These are phyloP conservation scores for Heptranchias perlo DNA, from an alignment of 2,113 vertebrate species.

Conservation along the genomic window DNA sequence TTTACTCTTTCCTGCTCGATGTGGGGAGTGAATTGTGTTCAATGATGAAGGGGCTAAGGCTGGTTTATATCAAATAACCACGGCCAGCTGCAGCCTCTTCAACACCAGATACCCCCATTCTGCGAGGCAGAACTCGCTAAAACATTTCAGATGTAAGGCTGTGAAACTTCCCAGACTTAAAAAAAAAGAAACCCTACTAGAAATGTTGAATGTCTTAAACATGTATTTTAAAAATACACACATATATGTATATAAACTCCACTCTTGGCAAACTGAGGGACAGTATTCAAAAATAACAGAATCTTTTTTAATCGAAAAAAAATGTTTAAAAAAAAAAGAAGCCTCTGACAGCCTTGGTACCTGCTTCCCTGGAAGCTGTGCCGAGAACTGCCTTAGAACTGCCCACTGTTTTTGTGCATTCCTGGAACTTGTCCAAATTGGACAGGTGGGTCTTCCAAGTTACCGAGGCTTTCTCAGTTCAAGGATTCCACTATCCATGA, in stretches of 20 bases:
- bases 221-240: slow-evolving; percentile 4
- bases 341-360: neutral
- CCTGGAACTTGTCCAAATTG: neutral
- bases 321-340: neutral
- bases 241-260: neutral
- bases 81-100: neutral
- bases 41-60: neutral
- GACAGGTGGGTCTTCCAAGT: slow-evolving; percentile 16
- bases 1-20: neutral
- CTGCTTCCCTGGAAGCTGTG: neutral
- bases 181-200: neutral
- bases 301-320: neutral
- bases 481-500: neutral
- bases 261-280: neutral
- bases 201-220: neutral
- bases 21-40: too few relatives aligned
- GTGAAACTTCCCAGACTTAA: neutral
- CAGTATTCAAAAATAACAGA: neutral
- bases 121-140: neutral
- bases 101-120: neutral
- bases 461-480: neutral
- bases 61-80: neutral
- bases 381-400: neutral
- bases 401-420: neutral
- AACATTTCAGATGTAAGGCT: neutral